These are phyloP conservation scores for Phoxinus dragarum DNA, from an alignment of 2,797 vertebrate genomes.

Conservation along the genomic window DNA sequence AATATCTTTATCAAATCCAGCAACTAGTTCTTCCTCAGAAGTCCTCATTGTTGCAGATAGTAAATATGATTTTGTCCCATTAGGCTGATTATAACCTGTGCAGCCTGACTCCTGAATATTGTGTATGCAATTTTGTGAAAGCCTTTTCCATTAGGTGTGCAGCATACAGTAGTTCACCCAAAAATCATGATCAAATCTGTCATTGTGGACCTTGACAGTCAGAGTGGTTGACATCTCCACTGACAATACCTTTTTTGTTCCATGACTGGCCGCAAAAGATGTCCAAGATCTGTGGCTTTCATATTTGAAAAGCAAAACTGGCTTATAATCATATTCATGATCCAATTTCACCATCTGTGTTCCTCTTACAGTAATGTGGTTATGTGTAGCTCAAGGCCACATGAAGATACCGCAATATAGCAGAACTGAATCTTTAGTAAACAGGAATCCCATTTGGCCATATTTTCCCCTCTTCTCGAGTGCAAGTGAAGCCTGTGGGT, in stretches of 20 bases:
- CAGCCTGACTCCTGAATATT: not conserved
- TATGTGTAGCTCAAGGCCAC: conserved; percentile 22
- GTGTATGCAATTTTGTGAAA: not conserved
- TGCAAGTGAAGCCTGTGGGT: not conserved
- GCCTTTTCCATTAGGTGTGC: not conserved
- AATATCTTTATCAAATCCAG: not conserved
- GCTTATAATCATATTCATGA: conserved; percentile 21
- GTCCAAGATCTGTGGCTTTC: conserved; percentile 32
- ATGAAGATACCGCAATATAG: not conserved
- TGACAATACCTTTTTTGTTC: not conserved
- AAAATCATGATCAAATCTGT: conserved; percentile 8
- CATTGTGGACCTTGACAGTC: not conserved
- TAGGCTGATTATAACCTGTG: conserved; percentile 1
- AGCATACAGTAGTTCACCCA: not conserved
- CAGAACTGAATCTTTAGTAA: conserved; percentile 28
- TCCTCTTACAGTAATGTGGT: conserved; percentile 20
- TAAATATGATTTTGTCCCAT: not conserved
- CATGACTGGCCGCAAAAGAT: not conserved
- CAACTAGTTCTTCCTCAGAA: not conserved
- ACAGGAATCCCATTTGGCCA: conserved; percentile 26
- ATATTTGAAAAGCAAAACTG: not conserved
- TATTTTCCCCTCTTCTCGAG: not conserved
- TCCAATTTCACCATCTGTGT: conserved; percentile 19
- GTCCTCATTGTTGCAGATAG: not conserved
- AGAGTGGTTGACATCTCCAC: not conserved